These are phyloP conservation scores for Ciona savignyi DNA, from an alignment of 23 tunicate species.

Conservation along the genomic window DNA sequence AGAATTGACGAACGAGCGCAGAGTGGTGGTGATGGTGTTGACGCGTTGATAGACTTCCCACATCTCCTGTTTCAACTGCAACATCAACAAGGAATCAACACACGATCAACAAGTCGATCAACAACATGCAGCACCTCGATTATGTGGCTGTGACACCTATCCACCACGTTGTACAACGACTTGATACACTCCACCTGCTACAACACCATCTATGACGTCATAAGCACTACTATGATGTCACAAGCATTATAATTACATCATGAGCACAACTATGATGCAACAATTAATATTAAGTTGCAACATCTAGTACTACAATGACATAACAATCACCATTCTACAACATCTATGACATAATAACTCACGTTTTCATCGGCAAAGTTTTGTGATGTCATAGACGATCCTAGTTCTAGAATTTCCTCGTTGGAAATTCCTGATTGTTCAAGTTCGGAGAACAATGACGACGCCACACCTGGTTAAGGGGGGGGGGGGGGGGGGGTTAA, in stretches of 20 bases:
- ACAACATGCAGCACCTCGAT: neutral
- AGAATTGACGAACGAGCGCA: constrained; percentile 26
- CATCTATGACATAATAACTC: too few species aligned
- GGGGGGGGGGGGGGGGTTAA: too few species aligned
- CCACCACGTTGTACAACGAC: neutral
- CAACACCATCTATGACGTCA: constrained; percentile 1
- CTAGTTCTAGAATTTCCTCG: neutral
- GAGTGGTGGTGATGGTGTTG: constrained; percentile 14
- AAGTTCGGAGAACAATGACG: constrained; percentile 47
- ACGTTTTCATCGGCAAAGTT: neutral
- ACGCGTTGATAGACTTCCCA: constrained; percentile 51
- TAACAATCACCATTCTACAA: too few species aligned
- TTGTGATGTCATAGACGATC: constrained; percentile 12
- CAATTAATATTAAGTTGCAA: too few species aligned
- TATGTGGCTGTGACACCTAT: neutral
- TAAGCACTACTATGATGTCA: neutral
- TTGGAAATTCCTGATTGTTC: constrained; percentile 26
- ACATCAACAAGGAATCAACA: neutral
- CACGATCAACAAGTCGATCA: neutral
- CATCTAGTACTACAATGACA: too few species aligned
- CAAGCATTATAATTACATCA: too few species aligned
- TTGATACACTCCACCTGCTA: neutral
- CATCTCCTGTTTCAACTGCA: constrained; percentile 60
- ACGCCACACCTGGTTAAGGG: constrained; percentile 2
- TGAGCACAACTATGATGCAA: too few species aligned